These are phyloP conservation scores for Hetaerina americana DNA, from an alignment of 1,140 invertebrate genomes.

Conservation along the genomic window DNA sequence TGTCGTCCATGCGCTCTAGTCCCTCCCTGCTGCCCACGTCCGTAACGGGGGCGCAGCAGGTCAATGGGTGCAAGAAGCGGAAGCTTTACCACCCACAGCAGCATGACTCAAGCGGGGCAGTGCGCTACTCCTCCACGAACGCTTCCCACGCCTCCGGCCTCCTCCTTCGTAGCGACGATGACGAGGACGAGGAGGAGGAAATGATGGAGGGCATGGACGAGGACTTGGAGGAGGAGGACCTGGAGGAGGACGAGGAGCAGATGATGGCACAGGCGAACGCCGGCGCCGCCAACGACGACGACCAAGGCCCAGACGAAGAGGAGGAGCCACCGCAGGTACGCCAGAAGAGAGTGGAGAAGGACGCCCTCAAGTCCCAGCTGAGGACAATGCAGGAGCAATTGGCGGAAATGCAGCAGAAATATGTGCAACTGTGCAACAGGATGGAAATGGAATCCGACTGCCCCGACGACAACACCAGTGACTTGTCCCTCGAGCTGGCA, in stretches of 20 bases:
- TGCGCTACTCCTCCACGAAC: constrained; percentile 40
- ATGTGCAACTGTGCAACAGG: constrained; percentile 68
- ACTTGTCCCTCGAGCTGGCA: constrained; percentile 30
- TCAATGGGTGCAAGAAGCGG: constrained; percentile 88
- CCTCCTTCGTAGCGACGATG: constrained; percentile 30
- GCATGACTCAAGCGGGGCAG: constrained; percentile 57
- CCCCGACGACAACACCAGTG: constrained; percentile 55
- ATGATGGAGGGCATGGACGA: constrained; percentile 61
- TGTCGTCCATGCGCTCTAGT: constrained; percentile 78
- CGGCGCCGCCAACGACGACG: constrained; percentile 52
- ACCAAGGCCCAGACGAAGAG: constrained; percentile 53
- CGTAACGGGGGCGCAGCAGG: constrained; percentile 29
- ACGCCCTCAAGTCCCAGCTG: constrained; percentile 69
- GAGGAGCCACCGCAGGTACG: constrained; percentile 56
- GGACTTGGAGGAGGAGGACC: constrained; percentile 59
- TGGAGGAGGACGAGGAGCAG: constrained; percentile 19
- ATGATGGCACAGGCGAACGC: constrained; percentile 27
- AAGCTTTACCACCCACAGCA: constrained; percentile 95
- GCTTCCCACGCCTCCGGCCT: constrained; percentile 26
- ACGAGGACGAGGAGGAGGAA: constrained; percentile 59
- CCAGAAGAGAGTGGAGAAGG: constrained; percentile 71
- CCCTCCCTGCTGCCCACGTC: constrained; percentile 44
- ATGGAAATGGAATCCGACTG: constrained; percentile 61
- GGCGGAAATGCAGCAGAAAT: constrained; percentile 81
- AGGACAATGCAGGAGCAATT: constrained; percentile 78